Base-by-base conservation (phyloP, 2,797 vertebrate species). In the Sebastes flavidus region DNA sequence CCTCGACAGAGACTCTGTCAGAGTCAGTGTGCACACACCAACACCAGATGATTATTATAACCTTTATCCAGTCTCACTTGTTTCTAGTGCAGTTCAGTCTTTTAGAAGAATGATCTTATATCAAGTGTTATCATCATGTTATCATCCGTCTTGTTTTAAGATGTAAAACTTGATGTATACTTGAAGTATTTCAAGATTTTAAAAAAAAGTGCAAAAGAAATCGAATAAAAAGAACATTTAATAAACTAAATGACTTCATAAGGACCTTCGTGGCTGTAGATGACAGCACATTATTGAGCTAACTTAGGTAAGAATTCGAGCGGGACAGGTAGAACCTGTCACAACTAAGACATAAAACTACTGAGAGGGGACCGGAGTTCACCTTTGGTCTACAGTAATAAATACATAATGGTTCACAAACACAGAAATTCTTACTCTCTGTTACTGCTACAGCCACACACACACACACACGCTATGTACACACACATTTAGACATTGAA, bases 301-400 rank as follows among this genome's bases (percentile, higher is more conserved):
- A 30, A 60, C 20, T 4, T 11, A 27, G 32, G 11, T 9, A 8
- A 12, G 11, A 42, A 16, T 55, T 71, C 2, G 18, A 52, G 13
- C 8, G 9, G 46, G 24, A 58, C 24, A 75, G 38, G 14, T 16
- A 29, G 34, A 34, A 68, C 14, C 65, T 36, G 74, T 63, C 32
- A 67, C 16, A 52, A 34, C 20, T 3, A 65, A 42, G 30, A 25
- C 24, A 70, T 59, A 62, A 79, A 73, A 42, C 59, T n/a, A 24
- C 63, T 30, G 52, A 22, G 65, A 66, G 46, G 30, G 70, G n/a
- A 62, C 16, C 32, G 6, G n/a, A 69, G 36, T 55, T 75, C 18
- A 77, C 30, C 73, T 72, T 74, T 66, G n/a, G 4, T 36, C 70
- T 25, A 55, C 52, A 65, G 61, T 49, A 46, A 74, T 60, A 80